These are phyloP conservation scores for Thecophora atra DNA, from an alignment of 2,888 invertebrate species.

Conservation along the genomic window DNA sequence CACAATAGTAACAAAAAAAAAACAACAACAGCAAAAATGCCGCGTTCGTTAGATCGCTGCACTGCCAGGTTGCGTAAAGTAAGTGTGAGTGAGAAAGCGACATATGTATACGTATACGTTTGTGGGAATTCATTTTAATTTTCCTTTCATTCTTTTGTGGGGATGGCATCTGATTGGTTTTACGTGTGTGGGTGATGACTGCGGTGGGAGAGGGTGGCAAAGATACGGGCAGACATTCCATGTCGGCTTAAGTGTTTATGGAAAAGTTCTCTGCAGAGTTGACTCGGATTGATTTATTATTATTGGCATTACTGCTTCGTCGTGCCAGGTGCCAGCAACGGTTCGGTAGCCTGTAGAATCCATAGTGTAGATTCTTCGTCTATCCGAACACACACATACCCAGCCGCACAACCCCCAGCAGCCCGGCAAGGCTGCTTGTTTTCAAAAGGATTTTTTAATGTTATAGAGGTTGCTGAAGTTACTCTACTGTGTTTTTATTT, in stretches of 20 bases:
- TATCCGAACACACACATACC: no score
- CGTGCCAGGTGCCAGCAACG: neutral
- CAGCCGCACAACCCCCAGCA: no score
- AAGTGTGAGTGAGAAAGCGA: neutral
- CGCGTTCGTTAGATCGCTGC: no score
- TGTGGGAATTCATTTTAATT: slow-evolving; percentile 36
- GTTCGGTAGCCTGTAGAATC: no score
- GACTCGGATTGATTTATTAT: slow-evolving; percentile 33
- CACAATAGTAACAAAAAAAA: no score
- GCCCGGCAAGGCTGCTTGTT: neutral
- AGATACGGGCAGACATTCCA: neutral
- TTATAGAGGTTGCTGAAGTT: no score
- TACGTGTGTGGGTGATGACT: neutral
- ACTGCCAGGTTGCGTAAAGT: no score
- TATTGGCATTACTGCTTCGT: slow-evolving; percentile 15
- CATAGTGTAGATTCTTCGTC: no score
- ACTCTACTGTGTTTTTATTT: neutral
- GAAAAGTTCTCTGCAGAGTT: neutral
- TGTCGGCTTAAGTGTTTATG: no score
- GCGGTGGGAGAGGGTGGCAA: neutral
- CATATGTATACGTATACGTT: no score
- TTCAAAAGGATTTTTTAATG: neutral
- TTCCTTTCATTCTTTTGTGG: slow-evolving; percentile 34
- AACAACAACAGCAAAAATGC: no score
- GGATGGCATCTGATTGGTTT: slow-evolving; percentile 31